Evolutionary conservation across 2,113 vertebrate species (phyloP), one percentile per base, ranked within the genome.

Genomic region (Rhinoderma darwinii): DNA sequence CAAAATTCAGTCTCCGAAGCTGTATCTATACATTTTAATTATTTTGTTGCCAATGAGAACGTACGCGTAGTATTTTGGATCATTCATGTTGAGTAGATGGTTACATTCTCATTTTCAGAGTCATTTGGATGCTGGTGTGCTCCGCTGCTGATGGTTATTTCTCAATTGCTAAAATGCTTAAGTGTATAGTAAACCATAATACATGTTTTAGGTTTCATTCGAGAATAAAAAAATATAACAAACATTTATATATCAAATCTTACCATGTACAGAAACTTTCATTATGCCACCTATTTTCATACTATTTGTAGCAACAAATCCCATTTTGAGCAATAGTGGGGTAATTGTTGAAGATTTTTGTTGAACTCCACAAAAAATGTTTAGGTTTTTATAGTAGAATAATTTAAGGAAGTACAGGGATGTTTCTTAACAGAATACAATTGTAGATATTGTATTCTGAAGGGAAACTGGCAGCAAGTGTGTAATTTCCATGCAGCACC

Each of bases 81-180:
- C 32, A 15, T 18, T 72, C 68, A 10, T 0, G 17, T 37, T 15
- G 68, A 11, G 12, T 18, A 35, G 66, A 68, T 18, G 35, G 66
- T 70, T 37, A 10, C 66, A 17, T 20, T 72, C 32, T 32, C 66
- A 8, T 18, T 20, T 15, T 39, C 5, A 4, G 66, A 35, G 32
- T 14, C 32, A 22, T 39, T 35, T 35, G 32, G 66, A 70, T 68
- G 66, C 5, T 22, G 66, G 66, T 70, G 66, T 37, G 66, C 66
- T 70, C 66, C 37, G 66, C 15, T 37, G 15, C 32, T 37, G 66
- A 9, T 70, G 32, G 30, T 37, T 35, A 20, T 70, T 37, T 39
- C 37, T 72, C 18, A 72, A 41, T 25, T 72, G 68, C 68, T 72
- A 41, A 41, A 72, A 72, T 25, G 37, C 68, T 72, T 25, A 72